Percentiles rank a stretch among this genome's conserved stretches.
These are phyloP conservation scores for Bolinopsis microptera DNA, from an alignment of 37 sponge, comb jelly and placozoan genomes.

Conservation along the genomic window DNA sequence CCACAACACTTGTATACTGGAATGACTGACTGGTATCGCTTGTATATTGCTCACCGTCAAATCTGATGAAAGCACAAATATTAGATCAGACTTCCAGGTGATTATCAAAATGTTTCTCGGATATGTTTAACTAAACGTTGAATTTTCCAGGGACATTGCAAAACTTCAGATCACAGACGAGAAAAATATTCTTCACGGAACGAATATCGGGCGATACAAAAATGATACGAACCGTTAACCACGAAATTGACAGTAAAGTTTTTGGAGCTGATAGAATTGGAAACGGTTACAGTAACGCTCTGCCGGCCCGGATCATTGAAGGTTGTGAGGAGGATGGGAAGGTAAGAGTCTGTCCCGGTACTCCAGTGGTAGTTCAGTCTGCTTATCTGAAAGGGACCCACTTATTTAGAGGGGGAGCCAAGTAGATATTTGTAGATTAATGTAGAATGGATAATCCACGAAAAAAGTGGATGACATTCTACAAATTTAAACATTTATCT, in stretches of 20 bases:
- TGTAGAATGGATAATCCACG: too few relatives aligned
- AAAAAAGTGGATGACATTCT: too few relatives aligned
- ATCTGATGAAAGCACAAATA: not conserved
- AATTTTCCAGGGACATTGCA: too few relatives aligned
- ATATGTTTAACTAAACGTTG: too few relatives aligned
- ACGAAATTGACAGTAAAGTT: not conserved
- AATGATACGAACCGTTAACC: not conserved
- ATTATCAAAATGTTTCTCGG: too few relatives aligned
- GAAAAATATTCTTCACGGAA: too few relatives aligned
- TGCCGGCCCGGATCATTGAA: not conserved
- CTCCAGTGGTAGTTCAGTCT: constrained; percentile 16
- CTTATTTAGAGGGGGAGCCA: too few relatives aligned
- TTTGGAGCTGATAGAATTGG: not conserved
- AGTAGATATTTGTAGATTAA: too few relatives aligned
- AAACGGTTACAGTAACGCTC: constrained; percentile 4
- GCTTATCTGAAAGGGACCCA: not conserved
- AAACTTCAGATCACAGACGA: too few relatives aligned
- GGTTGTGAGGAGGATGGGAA: constrained; percentile 34
- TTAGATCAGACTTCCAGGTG: too few relatives aligned
- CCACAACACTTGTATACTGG: constrained; percentile 38
- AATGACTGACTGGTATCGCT: not conserved
- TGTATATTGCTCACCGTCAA: not conserved
- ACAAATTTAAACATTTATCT: too few relatives aligned
- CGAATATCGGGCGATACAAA: too few relatives aligned
- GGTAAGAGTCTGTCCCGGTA: not conserved